These are phyloP conservation scores for Chrysolina americana DNA, from an alignment of 2,888 invertebrate species.

Conservation along the genomic window DNA sequence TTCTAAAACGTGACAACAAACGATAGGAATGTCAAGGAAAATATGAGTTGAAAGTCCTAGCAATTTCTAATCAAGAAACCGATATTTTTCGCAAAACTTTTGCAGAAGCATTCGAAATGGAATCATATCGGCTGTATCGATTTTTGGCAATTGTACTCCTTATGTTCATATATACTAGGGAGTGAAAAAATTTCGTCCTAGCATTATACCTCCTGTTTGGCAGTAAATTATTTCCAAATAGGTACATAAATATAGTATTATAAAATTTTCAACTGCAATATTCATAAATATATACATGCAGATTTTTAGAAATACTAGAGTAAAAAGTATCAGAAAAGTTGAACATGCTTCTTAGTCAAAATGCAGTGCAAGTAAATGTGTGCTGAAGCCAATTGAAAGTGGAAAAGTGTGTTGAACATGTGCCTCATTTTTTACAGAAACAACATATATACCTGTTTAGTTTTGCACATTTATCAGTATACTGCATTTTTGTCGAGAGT, in stretches of 20 bases:
- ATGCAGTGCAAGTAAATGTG: slow-evolving; percentile 65
- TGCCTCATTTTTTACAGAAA: slow-evolving; percentile 46
- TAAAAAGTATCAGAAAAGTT: slow-evolving; percentile 19
- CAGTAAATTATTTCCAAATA: background rate
- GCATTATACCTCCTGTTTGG: background rate
- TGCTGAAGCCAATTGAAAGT: slow-evolving; percentile 62
- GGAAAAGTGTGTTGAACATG: slow-evolving; percentile 51
- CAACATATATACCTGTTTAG: slow-evolving; percentile 49
- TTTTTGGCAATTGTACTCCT: too few relatives aligned
- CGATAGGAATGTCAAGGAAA: too few relatives aligned
- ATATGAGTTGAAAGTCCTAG: too few relatives aligned
- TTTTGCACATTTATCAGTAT: slow-evolving; percentile 57
- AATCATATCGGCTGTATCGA: too few relatives aligned
- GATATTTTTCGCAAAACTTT: too few relatives aligned
- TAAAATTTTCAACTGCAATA: background rate
- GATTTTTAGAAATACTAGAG: background rate
- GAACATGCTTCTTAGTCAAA: slow-evolving; percentile 52
- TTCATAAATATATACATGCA: slow-evolving; percentile 26
- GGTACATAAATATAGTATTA: background rate
- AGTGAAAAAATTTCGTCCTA: too few relatives aligned
- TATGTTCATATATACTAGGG: too few relatives aligned
- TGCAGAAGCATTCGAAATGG: too few relatives aligned
- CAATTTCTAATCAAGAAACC: too few relatives aligned
- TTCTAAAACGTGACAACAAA: too few relatives aligned
- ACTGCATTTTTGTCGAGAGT: slow-evolving; percentile 56